Base-by-base conservation (phyloP, 2,888 invertebrate genomes). In the Xanthostigma xanthostigma region DNA sequence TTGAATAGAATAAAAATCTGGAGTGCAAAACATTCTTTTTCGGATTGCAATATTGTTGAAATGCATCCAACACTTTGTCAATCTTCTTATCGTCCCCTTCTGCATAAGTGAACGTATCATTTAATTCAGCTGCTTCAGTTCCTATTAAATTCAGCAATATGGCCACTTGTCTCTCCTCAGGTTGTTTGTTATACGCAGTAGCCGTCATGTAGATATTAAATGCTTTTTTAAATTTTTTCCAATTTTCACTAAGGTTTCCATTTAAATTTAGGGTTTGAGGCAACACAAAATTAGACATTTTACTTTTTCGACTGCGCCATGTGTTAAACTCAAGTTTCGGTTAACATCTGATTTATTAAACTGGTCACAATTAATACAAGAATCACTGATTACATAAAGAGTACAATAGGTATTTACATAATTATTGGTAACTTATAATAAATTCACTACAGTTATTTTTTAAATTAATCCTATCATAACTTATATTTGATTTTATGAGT, bases 1-100 rank as follows among this genome's bases (percentile, higher is more conserved):
- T 52, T 41, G 51, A 54, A 37, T 53, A 49, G 39, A 58, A 58
- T 38, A 50, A 46, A 45, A 51, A 53, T 17, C 53, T 49, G 2
- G 17, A 17, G 39, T 44, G 46, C 10, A 50, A 50, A 10, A 52
- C 53, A n/a, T 67, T 62, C 50, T 63, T 59, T 41, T 66, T 58
- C 43, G 70, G 57, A 47, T 59, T 56, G 8, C 46, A 48, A 44
- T 53, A 50, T 10, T 49, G 38, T 43, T 53, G 48, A 42, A 52
- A 53, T 11, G 42, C 43, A 39, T 53, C 38, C 11, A 51, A 36
- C 6, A 51, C 45, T 36, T 51, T 48, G 11, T 51, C 38, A 37
- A 46, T 49, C 45, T 49, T 39, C 36, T 39, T 44, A 34, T 36
- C 48, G 6, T 54, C 50, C 38, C 43, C 46, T 39, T 51, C 48